Base-by-base conservation (phyloP, 2,888 invertebrate species). In the Biston betularia region DNA sequence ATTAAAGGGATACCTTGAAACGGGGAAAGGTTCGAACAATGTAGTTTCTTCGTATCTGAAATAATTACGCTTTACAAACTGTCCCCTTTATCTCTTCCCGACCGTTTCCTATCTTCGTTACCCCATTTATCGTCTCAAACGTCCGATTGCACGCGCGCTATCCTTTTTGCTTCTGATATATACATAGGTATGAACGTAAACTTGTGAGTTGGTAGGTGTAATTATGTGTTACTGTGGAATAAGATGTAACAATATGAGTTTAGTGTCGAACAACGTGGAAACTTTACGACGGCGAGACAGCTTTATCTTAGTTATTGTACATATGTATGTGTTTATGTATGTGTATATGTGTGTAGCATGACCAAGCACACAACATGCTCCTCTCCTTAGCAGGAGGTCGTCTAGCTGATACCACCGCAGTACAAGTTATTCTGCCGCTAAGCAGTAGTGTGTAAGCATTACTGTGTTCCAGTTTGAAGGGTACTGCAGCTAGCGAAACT, bases 41-140 rank as follows among this genome's bases (percentile, higher is more conserved):
- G 63, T 68, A 63, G 67, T 68, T 68, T 68, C 55, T 63, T 52
- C 63, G 58, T 54, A 67, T 79, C 76, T 81, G 83, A 87, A 86
- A 88, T 87, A 88, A 87, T 88, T 88, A 88, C 83, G 84, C 79
- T 83, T 83, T 84, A 85, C 88, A 87, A 88, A 86, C 84, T 83
- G 80, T 82, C 83, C 82, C 82, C 84, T 84, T 84, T 85, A 86
- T 87, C 83, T 85, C 75, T 79, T 75, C 73, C 75, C 79, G 81
- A 71, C 75, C 83, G 83, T 82, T 84, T 81, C 81, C 81, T 85
- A 85, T 86, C 83, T 79, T 75, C 81, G 82, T 80, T 82, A 82
- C 81, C 74, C 84, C 86, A 86, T 87, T 87, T 85, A 84, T 86
- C 78, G 76, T 77, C 67, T 69, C 73, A 68, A 72, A 78, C 70